A percentile compares a stretch with the other conserved stretches of the same genome.
These are phyloP conservation scores for Monoplex corrugatus DNA, from an alignment of 2,888 invertebrate species.

Conservation along the genomic window DNA sequence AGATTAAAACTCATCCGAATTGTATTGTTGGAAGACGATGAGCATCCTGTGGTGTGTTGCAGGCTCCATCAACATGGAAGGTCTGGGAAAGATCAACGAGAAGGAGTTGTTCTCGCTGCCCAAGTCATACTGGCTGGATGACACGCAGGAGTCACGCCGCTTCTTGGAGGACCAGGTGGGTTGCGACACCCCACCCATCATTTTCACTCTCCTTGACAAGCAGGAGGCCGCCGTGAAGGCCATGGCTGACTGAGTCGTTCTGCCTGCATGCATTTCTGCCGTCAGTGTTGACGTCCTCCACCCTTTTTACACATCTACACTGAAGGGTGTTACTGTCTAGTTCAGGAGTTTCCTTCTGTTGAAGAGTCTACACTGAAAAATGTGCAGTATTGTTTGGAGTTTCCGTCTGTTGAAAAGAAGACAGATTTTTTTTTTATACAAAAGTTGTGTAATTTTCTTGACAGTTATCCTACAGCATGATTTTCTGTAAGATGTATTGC, in stretches of 20 bases:
- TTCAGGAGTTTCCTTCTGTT: too few relatives aligned
- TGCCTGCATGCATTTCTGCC: neutral
- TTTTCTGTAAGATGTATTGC: too few relatives aligned
- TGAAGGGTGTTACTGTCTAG: too few relatives aligned
- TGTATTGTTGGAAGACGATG: too few relatives aligned
- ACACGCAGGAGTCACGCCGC: slow-evolving; percentile 87
- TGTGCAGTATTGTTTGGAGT: too few relatives aligned
- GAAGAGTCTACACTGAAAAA: too few relatives aligned
- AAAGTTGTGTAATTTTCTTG: too few relatives aligned
- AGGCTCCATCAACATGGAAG: slow-evolving; percentile 86
- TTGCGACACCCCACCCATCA: slow-evolving; percentile 90
- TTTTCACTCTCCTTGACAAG: slow-evolving; percentile 87
- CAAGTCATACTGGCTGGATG: slow-evolving; percentile 95
- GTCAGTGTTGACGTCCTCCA: too few relatives aligned
- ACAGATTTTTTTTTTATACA: too few relatives aligned
- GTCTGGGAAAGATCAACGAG: slow-evolving; percentile 88
- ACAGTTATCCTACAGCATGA: too few relatives aligned
- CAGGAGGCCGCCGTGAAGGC: slow-evolving; percentile 82
- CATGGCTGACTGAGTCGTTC: neutral
- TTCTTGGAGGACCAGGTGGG: slow-evolving; percentile 94
- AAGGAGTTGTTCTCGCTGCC: slow-evolving; percentile 93
- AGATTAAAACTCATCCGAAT: neutral
- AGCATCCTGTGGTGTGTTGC: slow-evolving; percentile 33
- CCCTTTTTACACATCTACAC: too few relatives aligned
- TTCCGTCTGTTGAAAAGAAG: too few relatives aligned